Evolutionary conservation across 2,888 invertebrate genomes (phyloP).

Genomic region (Xylophagus ater): DNA sequence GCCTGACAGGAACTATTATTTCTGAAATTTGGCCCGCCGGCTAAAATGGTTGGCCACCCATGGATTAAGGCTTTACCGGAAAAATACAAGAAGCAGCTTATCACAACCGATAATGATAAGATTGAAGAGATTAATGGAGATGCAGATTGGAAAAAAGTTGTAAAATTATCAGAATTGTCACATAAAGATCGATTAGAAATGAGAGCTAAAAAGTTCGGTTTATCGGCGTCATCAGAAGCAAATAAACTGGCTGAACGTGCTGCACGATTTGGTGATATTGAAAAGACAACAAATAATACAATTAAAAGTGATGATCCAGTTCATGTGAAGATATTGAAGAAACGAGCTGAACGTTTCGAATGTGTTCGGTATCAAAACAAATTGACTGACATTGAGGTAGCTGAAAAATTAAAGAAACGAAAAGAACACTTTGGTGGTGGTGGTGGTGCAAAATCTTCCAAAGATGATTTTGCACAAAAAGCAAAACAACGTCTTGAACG

Average conservation of each 20-base stretch:
- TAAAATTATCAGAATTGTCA: constrained; percentile 47
- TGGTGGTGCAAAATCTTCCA: constrained; percentile 36
- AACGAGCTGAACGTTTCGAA: constrained; percentile 79
- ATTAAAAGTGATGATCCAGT: constrained; percentile 19
- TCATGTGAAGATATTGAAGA: constrained; percentile 53
- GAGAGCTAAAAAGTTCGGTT: constrained; percentile 72
- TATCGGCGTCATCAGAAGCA: constrained; percentile 48
- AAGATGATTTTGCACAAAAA: constrained; percentile 33
- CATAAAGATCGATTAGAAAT: constrained; percentile 57
- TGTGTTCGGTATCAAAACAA: constrained; percentile 60
- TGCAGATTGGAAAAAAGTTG: constrained; percentile 40
- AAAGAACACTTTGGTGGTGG: constrained; percentile 77
- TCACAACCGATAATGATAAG: constrained; percentile 16
- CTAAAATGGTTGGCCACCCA: no score
- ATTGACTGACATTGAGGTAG: constrained; percentile 58
- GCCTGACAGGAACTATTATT: no score
- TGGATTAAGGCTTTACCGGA: no score
- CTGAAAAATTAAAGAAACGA: constrained; percentile 64
- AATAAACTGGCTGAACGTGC: constrained; percentile 57
- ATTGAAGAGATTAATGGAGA: constrained; percentile 15
- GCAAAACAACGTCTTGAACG: constrained; percentile 35
- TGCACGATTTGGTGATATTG: constrained; percentile 47
- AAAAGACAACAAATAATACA: constrained; percentile 14
- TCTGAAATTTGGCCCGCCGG: no score
- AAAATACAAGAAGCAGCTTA: no score